Conservation (phyloP, 2,113 vertebrate genomes). For the Prolemur simus region DNA sequence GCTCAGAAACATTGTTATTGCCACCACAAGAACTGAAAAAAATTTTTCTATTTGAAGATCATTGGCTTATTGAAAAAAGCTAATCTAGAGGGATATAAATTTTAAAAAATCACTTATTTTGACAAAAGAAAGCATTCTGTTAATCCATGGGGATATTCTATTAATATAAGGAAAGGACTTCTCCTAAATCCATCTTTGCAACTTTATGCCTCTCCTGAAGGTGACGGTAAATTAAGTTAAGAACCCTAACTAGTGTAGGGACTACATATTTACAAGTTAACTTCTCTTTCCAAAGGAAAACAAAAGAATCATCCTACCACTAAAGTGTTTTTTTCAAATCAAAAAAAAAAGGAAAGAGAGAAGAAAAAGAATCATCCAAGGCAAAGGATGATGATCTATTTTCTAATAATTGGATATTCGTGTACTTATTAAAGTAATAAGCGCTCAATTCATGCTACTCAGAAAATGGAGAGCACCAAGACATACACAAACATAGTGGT, state of each 20-base stretch:
- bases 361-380: not conserved
- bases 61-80: not conserved
- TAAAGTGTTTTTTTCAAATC: no score
- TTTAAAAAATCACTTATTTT: not conserved
- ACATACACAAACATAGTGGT: not conserved
- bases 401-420: not conserved
- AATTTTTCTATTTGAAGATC: not conserved
- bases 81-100: not conserved
- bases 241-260: not conserved
- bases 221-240: not conserved
- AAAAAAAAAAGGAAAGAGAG: no score
- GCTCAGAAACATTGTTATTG: not conserved
- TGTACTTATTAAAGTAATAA: not conserved
- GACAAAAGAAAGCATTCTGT: not conserved
- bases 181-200: not conserved
- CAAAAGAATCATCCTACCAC: not conserved
- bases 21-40: not conserved
- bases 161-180: not conserved
- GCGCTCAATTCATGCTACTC: not conserved
- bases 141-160: not conserved
- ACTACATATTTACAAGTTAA: not conserved
- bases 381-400: not conserved
- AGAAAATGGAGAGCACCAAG: not conserved
- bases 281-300: not conserved
- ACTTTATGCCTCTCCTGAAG: not conserved